Evolutionary conservation across 2,888 invertebrate genomes (phyloP).

Genomic region (Sarcophaga rosellei): DNA sequence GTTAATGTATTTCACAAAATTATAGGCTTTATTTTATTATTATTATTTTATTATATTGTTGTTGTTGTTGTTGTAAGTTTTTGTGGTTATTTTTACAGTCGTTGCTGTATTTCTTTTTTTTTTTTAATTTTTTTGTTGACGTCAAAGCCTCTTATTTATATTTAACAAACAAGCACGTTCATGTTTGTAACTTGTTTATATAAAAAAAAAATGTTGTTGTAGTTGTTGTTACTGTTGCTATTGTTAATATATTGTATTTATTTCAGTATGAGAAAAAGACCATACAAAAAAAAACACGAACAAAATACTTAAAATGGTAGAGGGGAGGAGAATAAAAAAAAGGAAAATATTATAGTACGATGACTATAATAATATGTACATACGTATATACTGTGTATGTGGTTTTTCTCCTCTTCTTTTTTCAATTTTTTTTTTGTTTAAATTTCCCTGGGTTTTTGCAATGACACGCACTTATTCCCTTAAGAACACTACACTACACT

Average conservation of each 20-base stretch:
- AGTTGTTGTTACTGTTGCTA: not conserved
- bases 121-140: conserved; percentile 50
- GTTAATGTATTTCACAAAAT: not conserved
- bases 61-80: not conserved
- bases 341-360: not conserved
- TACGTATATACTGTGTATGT: not conserved
- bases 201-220: not conserved
- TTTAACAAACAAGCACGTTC: conserved; percentile 59
- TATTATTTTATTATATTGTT: too few relatives aligned
- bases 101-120: conserved; percentile 9
- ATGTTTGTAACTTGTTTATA: conserved; percentile 35
- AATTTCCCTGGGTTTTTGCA: conserved; percentile 58
- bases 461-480: conserved; percentile 64
- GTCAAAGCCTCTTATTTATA: conserved; percentile 65
- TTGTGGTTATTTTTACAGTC: not conserved
- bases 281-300: conserved; percentile 3
- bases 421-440: conserved; percentile 8
- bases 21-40: not conserved
- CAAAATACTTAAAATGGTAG: conserved; percentile 12
- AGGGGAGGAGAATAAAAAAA: not conserved
- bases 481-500: conserved; percentile 42
- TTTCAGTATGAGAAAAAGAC: conserved; percentile 32
- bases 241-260: conserved; percentile 23
- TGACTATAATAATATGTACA: not conserved
- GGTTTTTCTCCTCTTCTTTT: not conserved